Conservation (phyloP, 1,140 invertebrate species). For the Sycobia sp. region DNA sequence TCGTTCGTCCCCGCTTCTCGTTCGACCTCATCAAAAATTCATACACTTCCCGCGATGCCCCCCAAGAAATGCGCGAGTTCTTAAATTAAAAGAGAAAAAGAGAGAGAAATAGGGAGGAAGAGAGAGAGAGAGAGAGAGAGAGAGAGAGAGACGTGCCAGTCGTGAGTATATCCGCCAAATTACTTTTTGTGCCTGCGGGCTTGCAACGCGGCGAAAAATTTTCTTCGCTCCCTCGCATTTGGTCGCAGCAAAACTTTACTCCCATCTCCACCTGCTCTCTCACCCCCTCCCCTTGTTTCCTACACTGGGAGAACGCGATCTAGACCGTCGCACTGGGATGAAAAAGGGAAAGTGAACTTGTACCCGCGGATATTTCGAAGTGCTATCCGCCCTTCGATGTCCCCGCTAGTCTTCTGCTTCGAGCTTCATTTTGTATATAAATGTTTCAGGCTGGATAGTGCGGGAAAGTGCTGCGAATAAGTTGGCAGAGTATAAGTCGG, state of each 20-base stretch:
- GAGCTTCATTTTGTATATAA: slow-evolving; percentile 14
- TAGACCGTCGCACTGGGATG: background rate
- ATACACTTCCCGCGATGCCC: background rate
- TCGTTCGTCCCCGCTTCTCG: background rate
- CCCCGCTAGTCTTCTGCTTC: background rate
- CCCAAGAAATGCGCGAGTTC: background rate
- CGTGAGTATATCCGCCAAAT: slow-evolving; percentile 3
- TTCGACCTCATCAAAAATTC: slow-evolving; percentile 24
- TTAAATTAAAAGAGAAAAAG: too few species aligned
- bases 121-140: too few species aligned
- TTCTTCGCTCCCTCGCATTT: background rate
- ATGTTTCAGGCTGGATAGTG: slow-evolving; percentile 21
- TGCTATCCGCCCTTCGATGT: background rate
- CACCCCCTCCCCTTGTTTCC: background rate
- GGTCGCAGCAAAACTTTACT: slow-evolving; percentile 6
- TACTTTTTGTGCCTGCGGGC: slow-evolving; percentile 22
- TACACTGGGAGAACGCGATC: too few species aligned
- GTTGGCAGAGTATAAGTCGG: too few species aligned
- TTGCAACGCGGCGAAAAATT: background rate
- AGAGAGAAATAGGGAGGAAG: too few species aligned
- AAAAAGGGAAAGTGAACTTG: slow-evolving; percentile 12
- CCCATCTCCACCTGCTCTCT: too few species aligned
- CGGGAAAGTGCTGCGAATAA: too few species aligned
- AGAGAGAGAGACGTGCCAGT: background rate
- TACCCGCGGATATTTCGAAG: background rate